phyloP scores from a whole-genome alignment of 2,888 invertebrate genomes.

The Xylophagus ater region DNA sequence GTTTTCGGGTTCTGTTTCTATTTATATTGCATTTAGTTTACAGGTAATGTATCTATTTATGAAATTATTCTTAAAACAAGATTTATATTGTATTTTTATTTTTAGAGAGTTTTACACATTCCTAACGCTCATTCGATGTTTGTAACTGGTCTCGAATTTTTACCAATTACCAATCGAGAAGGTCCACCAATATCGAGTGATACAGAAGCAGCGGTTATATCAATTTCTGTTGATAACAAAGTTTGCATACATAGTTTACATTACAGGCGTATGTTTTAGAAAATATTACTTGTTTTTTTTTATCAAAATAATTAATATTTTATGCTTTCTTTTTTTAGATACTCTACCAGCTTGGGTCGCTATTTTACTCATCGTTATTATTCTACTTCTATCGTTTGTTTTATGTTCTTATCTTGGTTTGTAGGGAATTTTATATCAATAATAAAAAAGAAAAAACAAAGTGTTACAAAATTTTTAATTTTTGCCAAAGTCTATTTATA shows the following conservation, averaged over 20 bases:
- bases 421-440: slow-evolving; percentile 27
- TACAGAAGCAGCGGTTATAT: slow-evolving; percentile 78
- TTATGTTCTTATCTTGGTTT: slow-evolving; percentile 77
- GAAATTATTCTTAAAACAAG: neutral
- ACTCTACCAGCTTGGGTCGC: slow-evolving; percentile 75
- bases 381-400: slow-evolving; percentile 67
- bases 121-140: slow-evolving; percentile 88
- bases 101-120: slow-evolving; percentile 70
- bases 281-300: neutral
- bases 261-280: slow-evolving; percentile 54
- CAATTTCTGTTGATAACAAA: slow-evolving; percentile 92
- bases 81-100: slow-evolving; percentile 16
- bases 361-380: slow-evolving; percentile 59
- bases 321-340: slow-evolving; percentile 45
- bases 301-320: neutral
- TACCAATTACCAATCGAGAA: slow-evolving; percentile 59
- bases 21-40: slow-evolving; percentile 84
- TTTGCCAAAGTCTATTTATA: too few relatives aligned
- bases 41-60: slow-evolving; percentile 45
- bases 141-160: slow-evolving; percentile 90
- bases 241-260: slow-evolving; percentile 81
- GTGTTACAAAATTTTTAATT: neutral
- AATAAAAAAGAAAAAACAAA: slow-evolving; percentile 1
- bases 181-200: slow-evolving; percentile 61
- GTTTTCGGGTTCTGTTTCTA: slow-evolving; percentile 82